Conservation (phyloP, 2,113 vertebrate genomes). For the Python bivittatus region DNA sequence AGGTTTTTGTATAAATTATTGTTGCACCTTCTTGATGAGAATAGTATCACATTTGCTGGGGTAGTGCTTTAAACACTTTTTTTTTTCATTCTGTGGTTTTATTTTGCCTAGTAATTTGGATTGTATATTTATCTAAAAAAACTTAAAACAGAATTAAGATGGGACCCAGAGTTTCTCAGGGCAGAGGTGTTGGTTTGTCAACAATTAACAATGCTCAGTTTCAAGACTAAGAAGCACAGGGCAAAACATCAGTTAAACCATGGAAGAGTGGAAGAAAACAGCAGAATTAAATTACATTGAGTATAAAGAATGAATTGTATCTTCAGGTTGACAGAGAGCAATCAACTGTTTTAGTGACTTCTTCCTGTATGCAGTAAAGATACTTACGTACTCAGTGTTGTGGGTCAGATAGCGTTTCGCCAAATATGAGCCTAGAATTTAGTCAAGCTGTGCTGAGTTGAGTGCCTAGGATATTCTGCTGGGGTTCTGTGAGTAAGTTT, state of each 20-base stretch:
- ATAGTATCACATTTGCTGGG: background rate
- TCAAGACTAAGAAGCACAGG: background rate
- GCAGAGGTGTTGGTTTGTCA: background rate
- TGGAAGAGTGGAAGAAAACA: background rate
- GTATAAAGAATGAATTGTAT: background rate
- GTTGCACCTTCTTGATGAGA: background rate
- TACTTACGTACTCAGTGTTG: background rate
- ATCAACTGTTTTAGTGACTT: background rate
- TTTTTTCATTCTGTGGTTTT: background rate
- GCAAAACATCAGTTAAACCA: background rate
- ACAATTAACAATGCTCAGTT: background rate
- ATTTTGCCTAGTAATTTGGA: background rate
- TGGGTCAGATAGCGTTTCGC: background rate
- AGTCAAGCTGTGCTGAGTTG: background rate
- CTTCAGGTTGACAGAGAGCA: background rate
- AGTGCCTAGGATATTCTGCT: background rate
- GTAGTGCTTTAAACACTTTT: background rate
- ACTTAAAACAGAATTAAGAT: background rate
- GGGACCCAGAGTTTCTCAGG: background rate
- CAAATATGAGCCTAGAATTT: background rate
- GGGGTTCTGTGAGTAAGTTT: background rate
- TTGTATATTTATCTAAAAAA: background rate
- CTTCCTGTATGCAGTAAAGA: background rate
- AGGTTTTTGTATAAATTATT: no score
- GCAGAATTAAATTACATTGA: background rate